Conservation (phyloP, 2,797 vertebrate species). For the Acanthiza pusilla region DNA sequence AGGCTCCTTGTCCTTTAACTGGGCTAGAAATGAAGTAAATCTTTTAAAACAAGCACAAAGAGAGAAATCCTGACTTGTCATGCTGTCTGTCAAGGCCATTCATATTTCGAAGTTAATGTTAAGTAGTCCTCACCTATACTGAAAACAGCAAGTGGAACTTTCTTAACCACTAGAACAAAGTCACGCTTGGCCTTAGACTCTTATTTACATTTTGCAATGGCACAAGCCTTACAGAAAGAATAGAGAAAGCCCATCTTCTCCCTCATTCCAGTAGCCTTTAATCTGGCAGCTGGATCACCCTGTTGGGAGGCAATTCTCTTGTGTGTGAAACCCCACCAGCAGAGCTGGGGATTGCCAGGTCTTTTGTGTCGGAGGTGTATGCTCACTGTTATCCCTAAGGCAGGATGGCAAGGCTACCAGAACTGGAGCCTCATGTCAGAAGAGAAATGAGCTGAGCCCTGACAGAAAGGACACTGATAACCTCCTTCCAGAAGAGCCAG, state of each 20-base stretch:
- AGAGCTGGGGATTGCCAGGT: neutral
- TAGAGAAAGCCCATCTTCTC: neutral
- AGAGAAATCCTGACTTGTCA: neutral
- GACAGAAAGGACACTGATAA: neutral
- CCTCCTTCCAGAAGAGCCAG: neutral
- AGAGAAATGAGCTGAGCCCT: neutral
- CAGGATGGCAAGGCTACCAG: neutral
- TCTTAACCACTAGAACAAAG: neutral
- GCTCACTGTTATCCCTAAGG: neutral
- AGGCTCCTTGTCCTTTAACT: neutral
- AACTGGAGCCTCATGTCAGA: neutral
- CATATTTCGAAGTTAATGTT: neutral
- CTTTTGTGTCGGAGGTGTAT: neutral
- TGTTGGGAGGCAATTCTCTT: neutral
- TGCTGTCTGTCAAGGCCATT: neutral
- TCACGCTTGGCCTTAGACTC: neutral
- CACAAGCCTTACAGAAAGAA: neutral
- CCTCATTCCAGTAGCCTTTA: neutral
- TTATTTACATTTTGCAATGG: neutral
- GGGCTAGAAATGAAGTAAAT: neutral
- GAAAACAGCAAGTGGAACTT: neutral
- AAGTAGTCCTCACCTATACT: neutral
- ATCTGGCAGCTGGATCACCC: neutral
- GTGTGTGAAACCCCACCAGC: neutral
- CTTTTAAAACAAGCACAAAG: neutral